These are phyloP conservation scores for Colius striatus DNA, from an alignment of 2,113 vertebrate species.

Conservation along the genomic window DNA sequence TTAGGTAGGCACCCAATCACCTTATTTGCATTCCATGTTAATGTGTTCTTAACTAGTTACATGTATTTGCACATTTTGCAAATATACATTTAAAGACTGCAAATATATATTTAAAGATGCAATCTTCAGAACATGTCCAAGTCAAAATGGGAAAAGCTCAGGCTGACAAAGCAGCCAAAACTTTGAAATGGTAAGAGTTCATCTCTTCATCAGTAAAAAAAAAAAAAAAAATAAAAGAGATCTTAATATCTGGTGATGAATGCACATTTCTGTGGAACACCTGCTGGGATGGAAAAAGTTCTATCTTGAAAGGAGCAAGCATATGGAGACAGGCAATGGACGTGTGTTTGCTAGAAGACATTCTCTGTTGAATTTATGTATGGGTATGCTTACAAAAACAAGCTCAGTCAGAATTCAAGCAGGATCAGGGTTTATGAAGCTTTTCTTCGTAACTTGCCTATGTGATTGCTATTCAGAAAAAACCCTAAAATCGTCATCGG, in stretches of 20 bases:
- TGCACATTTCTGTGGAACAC: background rate
- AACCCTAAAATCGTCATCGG: background rate
- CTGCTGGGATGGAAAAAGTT: background rate
- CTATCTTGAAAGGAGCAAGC: background rate
- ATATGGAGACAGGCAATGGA: background rate
- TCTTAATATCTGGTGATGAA: background rate
- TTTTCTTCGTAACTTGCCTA: background rate
- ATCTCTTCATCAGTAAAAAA: background rate
- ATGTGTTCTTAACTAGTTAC: background rate
- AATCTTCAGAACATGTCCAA: background rate
- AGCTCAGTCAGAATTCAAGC: background rate
- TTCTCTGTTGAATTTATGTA: background rate
- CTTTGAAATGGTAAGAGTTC: background rate
- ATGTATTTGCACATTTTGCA: background rate
- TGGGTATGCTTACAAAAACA: background rate
- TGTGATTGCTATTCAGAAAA: background rate
- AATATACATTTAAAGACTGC: background rate
- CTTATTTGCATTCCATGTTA: background rate
- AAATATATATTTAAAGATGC: background rate
- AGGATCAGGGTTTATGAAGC: background rate
- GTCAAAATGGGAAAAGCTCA: conserved; percentile 9
- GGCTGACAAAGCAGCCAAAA: background rate
- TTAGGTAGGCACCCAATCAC: background rate
- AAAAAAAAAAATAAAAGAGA: background rate
- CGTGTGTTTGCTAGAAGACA: background rate